Percentiles rank a stretch among this genome's conserved stretches.
Conservation (phyloP, 92 coral and sea anemone species). For the Diadumene lineata region DNA sequence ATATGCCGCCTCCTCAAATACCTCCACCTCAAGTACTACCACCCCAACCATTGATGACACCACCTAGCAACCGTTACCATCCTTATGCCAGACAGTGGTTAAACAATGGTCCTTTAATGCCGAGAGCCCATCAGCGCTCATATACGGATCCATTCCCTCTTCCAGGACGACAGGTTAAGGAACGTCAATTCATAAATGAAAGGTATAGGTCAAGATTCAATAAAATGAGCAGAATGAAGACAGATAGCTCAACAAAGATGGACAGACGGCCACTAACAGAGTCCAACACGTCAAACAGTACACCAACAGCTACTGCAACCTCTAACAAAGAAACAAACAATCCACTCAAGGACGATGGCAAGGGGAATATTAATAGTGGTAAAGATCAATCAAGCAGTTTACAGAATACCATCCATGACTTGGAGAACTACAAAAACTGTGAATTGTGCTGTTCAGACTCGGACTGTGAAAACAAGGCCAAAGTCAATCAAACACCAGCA, state of each 20-base stretch:
- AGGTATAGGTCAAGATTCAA: conserved; percentile 5
- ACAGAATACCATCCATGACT: too few species aligned
- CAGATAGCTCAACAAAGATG: too few species aligned
- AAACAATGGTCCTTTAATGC: background rate
- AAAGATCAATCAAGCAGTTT: background rate
- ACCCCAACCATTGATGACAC: background rate
- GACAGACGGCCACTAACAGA: conserved; percentile 5
- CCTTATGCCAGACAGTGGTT: background rate
- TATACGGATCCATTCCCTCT: conserved; percentile 6
- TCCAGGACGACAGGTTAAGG: background rate
- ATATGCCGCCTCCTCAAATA: conserved; percentile 29
- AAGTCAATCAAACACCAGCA: background rate
- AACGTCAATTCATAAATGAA: background rate
- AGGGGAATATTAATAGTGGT: background rate
- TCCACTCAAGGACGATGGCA: background rate
- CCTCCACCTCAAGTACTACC: conserved; percentile 19
- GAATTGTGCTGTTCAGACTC: background rate
- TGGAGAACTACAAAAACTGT: background rate
- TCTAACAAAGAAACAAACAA: background rate
- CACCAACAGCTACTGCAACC: background rate
- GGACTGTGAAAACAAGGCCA: too few species aligned
- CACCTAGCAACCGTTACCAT: background rate
- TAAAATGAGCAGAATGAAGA: background rate
- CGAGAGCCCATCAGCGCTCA: background rate
- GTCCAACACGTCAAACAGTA: background rate